Conservation (phyloP, 2,888 invertebrate species). For the Zele albiditarsus region DNA sequence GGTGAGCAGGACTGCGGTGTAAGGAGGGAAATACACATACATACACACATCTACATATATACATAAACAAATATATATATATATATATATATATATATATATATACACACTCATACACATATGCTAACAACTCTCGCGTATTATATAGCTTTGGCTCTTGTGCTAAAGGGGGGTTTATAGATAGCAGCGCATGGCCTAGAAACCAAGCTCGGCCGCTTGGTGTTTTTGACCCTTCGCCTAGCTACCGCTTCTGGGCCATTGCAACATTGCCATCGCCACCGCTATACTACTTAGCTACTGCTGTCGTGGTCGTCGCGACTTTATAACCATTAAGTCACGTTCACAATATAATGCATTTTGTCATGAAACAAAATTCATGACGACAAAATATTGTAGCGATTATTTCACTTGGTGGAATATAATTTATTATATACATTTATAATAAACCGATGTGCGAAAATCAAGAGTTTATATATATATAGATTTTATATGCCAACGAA, state of each 20-base stretch:
- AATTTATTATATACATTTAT: not conserved
- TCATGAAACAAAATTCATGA: not conserved
- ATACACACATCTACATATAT: not conserved
- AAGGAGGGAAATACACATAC: not conserved
- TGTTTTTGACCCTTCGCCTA: constrained; percentile 73
- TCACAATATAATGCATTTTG: constrained; percentile 7
- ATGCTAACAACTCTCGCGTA: not conserved
- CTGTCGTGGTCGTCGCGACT: not conserved
- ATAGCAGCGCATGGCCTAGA: constrained; percentile 72
- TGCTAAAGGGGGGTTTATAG: constrained; percentile 68
- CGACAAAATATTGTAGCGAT: too few species aligned
- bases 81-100: not conserved
- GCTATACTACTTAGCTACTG: constrained; percentile 13
- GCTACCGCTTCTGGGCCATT: constrained; percentile 73
- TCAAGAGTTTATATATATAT: constrained; percentile 18
- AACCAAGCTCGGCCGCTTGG: constrained; percentile 67
- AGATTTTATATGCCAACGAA: constrained; percentile 5
- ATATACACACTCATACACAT: not conserved
- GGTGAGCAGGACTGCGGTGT: constrained; percentile 28
- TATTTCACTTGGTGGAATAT: not conserved
- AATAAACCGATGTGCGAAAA: constrained; percentile 10
- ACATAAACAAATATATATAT: not conserved
- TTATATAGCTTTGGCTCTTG: constrained; percentile 18
- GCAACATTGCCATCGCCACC: constrained; percentile 58
- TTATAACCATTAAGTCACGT: not conserved